Evolutionary conservation across 1,140 invertebrate genomes (phyloP), one percentile per base, ranked within the genome.

Genomic region (Anagrus nilaparvatae): DNA sequence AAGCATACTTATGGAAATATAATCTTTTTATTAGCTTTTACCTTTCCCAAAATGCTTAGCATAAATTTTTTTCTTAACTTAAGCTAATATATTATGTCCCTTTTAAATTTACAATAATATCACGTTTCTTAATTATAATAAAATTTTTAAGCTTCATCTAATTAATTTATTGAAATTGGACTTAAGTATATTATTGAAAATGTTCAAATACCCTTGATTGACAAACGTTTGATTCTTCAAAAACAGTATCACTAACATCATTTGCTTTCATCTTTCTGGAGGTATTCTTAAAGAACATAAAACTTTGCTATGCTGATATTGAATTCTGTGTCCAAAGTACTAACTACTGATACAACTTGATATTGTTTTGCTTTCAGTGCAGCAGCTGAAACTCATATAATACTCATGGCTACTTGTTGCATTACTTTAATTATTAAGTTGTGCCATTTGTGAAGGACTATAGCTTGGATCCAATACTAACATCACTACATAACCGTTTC

Each of bases 401-500:
- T 73, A 29, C 82, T 67, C 63, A 87, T 72, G 6, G 78, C 74
- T 44, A n/a, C 71, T 70, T 4, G 67, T 54, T 12, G 70, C 67
- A 40, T 68, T 71, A 40, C 62, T 66, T 44, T 56, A 68, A 38
- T 68, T 75, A 48, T 71, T 75, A 29, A 81, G 74, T 49, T 77
- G 73, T 31, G 71, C 63, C 73, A 88, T 85, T 69, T 89, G 84
- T 29, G 75, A 67, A 24, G 79, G 81, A 8, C 80, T 79, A 59
- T 86, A 82, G 56, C 84, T 88, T 6, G 88, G 87, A 68, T 93
- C 88, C 42, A 91, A 69, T 12, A 91, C 78, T 42, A 91, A 56
- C 37, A 91, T 71, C 8, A 78, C 77, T 45, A 81, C 69, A 36
- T 72, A 75, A 32, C 79, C 82, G 58, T 84, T 81, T 46, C 69